Evolutionary conservation across 2,797 vertebrate species (phyloP).

Genomic region (Onychomys torridus): DNA sequence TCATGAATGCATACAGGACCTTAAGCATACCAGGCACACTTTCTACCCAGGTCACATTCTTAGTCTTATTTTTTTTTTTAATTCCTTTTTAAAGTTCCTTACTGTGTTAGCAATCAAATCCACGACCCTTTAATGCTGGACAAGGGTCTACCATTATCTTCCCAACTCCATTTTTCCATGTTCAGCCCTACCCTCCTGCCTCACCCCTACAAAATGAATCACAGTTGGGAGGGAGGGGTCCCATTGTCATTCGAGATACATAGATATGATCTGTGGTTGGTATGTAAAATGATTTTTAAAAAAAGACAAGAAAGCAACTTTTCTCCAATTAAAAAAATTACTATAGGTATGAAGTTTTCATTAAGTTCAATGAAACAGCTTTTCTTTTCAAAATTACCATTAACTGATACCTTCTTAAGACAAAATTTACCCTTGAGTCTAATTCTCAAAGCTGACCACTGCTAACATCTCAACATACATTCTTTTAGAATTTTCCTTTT

Average conservation of each 20-base stretch:
- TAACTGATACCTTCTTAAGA: constrained; percentile 3
- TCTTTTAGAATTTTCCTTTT: constrained; percentile 8
- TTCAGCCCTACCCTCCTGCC: neutral
- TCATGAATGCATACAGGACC: too few species aligned
- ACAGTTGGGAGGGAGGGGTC: neutral
- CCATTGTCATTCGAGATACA: neutral
- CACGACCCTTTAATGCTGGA: neutral
- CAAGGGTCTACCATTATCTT: neutral
- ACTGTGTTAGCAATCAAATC: neutral
- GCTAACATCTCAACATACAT: neutral
- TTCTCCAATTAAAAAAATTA: neutral
- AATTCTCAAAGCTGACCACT: neutral
- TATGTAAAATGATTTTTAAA: too few species aligned
- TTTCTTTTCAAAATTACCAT: constrained; percentile 29
- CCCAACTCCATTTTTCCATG: neutral
- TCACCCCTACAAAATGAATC: neutral
- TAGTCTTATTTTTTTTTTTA: neutral
- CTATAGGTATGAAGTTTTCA: neutral
- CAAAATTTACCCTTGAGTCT: neutral
- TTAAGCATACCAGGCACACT: too few species aligned
- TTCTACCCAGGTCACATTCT: neutral
- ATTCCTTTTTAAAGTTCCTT: neutral
- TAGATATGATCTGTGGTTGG: too few species aligned
- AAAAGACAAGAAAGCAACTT: neutral
- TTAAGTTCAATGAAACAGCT: constrained; percentile 10